These are phyloP conservation scores for Chironomus striatipennis DNA, from an alignment of 1,140 invertebrate species.

Conservation along the genomic window DNA sequence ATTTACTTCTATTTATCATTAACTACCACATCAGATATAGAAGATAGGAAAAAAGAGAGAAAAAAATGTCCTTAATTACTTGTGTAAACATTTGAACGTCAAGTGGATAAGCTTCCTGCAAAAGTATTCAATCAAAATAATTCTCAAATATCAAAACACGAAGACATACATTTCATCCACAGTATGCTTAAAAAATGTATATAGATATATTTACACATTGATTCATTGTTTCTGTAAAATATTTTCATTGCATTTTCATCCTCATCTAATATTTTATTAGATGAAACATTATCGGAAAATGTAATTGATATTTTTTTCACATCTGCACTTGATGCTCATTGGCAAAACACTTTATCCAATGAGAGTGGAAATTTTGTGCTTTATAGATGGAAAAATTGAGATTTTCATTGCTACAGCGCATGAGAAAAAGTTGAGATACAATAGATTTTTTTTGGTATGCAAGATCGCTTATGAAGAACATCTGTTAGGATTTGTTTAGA, in stretches of 20 bases:
- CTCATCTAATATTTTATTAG: too few relatives aligned
- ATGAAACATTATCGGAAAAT: background rate
- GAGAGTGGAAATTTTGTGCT: background rate
- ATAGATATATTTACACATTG: background rate
- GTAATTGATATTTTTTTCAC: constrained; percentile 5
- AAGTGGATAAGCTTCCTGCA: constrained; percentile 16
- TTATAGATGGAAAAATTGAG: background rate
- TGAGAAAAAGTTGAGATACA: background rate
- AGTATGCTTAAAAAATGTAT: background rate
- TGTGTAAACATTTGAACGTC: background rate
- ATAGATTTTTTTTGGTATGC: background rate
- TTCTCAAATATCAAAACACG: constrained; percentile 15
- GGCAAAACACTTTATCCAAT: background rate
- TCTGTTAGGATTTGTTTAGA: background rate
- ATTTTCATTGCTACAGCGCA: background rate
- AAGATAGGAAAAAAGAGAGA: too few relatives aligned
- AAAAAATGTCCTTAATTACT: constrained; percentile 23
- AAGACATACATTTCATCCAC: background rate
- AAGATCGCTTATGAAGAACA: background rate
- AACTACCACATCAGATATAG: background rate
- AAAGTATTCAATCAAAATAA: constrained; percentile 23
- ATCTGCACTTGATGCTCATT: background rate
- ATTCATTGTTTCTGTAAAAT: background rate
- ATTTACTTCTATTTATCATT: background rate
- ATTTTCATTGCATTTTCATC: too few relatives aligned